Evolutionary conservation across 2,113 vertebrate genomes (phyloP).

Genomic region (Tricholaema leucomelas): DNA sequence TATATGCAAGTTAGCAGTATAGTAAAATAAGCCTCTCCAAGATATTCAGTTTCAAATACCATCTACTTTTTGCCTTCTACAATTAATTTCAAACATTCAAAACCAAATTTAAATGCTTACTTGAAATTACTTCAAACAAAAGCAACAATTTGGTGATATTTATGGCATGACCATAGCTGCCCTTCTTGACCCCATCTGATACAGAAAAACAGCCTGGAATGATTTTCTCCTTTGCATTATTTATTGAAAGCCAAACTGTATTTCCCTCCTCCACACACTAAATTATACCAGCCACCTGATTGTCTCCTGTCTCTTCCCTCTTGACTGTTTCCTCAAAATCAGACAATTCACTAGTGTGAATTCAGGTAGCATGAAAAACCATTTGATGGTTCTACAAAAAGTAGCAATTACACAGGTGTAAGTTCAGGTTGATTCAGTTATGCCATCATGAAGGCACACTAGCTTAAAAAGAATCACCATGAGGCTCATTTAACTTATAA

Average conservation of each 20-base stretch:
- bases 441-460: neutral
- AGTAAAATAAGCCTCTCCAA: neutral
- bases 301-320: neutral
- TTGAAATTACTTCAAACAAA: neutral
- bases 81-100: neutral
- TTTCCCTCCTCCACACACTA: neutral
- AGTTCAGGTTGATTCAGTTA: neutral
- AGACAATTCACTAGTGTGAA: neutral
- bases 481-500: neutral
- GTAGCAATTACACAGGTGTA: neutral
- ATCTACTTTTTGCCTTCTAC: neutral
- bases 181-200: neutral
- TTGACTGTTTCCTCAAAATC: neutral
- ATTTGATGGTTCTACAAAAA: neutral
- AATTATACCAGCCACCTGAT: neutral
- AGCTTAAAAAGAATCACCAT: neutral
- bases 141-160: neutral
- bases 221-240: neutral
- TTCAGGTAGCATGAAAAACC: neutral
- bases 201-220: neutral
- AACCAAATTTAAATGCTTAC: neutral
- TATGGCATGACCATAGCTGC: neutral
- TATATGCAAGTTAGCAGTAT: neutral
- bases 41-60: neutral
- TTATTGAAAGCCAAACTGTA: neutral